Evolutionary conservation across 2,797 vertebrate species (phyloP).

Genomic region (Anguilla megastoma): DNA sequence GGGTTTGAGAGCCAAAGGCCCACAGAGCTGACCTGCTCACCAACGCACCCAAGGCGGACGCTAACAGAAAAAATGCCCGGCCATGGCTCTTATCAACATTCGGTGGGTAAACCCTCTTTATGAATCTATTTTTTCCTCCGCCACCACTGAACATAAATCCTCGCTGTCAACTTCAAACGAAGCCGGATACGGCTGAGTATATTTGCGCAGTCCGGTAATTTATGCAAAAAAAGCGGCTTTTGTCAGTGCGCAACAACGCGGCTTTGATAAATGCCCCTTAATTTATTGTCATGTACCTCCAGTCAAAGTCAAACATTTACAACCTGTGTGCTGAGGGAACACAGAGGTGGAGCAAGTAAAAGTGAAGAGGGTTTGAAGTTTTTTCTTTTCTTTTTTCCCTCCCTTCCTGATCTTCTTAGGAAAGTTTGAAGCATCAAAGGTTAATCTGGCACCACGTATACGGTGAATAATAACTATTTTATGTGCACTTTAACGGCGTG

Average conservation of each 20-base stretch:
- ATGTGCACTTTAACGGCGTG: constrained; percentile 71
- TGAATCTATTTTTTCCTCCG: background rate
- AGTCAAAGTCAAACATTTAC: constrained; percentile 96
- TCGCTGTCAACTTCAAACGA: constrained; percentile 81
- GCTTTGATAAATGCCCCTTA: constrained; percentile 90
- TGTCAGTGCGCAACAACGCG: constrained; percentile 82
- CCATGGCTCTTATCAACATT: constrained; percentile 75
- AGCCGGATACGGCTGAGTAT: constrained; percentile 77
- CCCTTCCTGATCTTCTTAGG: constrained; percentile 48
- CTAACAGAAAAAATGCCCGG: constrained; percentile 42
- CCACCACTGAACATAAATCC: constrained; percentile 80
- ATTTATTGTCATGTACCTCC: constrained; percentile 94
- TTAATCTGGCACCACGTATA: constrained; percentile 78
- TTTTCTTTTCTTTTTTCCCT: constrained; percentile 36
- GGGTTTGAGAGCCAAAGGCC: background rate
- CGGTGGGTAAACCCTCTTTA: constrained; percentile 53
- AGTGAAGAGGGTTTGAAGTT: constrained; percentile 42
- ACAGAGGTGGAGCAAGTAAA: constrained; percentile 74
- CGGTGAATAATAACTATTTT: constrained; percentile 83
- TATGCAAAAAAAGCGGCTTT: constrained; percentile 86
- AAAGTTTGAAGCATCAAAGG: constrained; percentile 64
- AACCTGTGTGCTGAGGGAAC: constrained; percentile 84
- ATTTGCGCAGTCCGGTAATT: constrained; percentile 86
- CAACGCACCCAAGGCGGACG: background rate
- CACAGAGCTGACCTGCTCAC: background rate